Evolutionary conservation across 2,797 vertebrate genomes (phyloP), one percentile per base, ranked within the genome.

Genomic region (Pachyuromys duprasi): DNA sequence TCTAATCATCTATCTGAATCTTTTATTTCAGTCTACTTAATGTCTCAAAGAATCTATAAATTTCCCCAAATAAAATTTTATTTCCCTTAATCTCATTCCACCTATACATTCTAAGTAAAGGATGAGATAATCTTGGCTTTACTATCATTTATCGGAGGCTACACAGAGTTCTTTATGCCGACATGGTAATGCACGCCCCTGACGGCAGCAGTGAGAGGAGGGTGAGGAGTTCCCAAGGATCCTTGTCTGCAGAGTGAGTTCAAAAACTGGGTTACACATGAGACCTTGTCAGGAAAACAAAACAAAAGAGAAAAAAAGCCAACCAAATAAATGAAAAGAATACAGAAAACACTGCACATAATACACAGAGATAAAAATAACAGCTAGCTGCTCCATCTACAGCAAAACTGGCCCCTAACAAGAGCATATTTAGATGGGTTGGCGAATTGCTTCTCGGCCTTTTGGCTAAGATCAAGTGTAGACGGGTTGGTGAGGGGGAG

Each of bases 41-140:
- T 87, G 36, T 93, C 83, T 91, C 80, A 96, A 83, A 75, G 31
- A 28, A 53, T 90, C 26, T 65, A 67, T 22, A 93, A 91, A 60
- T 78, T 92, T 28, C 42, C 76, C 57, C 28, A 88, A 78, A 86
- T 81, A 83, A 92, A 94, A 86, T 75, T 31, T 79, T 62, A 82
- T n/a, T 89, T 94, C 49, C 12, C 42, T 80, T 93, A 82, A 89
- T 88, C 33, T 39, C 33, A 76, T 45, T 97, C 67, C 45, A 91
- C 53, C 33, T 31, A 70, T 69, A 70, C 4, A 94, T 72, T 81
- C 72, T 89, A 91, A 97, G 55, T 76, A 63, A 86, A 90, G 80
- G 53, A 4, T 39, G 55, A 84, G 89, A 1, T 82, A 82, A 63
- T 17, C 33, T 87, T 76, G 42, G 89, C 20, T 87, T 81, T 80